Evolutionary conservation across 2,113 vertebrate species (phyloP).

Genomic region (Catharus fuscescens): DNA sequence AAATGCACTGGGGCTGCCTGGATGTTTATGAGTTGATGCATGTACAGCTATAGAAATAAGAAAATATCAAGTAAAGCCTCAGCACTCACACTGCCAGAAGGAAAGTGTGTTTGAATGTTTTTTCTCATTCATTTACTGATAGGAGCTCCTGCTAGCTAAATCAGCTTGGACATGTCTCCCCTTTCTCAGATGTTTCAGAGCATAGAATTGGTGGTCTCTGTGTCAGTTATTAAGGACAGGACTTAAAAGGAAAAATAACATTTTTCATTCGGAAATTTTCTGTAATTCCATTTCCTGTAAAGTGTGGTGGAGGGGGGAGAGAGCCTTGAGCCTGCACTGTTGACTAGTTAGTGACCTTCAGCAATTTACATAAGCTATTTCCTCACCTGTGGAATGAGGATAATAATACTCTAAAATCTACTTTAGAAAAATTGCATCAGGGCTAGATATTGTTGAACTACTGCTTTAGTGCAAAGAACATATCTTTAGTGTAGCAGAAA

Average conservation of each 20-base stretch:
- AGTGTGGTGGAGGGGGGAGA: neutral
- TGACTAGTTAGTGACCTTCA: slow-evolving; percentile 29
- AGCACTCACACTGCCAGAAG: neutral
- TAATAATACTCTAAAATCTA: slow-evolving; percentile 23
- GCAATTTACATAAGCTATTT: slow-evolving; percentile 49
- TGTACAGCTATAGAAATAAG: neutral
- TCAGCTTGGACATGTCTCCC: neutral
- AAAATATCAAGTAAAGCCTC: neutral
- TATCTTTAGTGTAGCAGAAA: neutral
- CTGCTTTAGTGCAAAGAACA: neutral
- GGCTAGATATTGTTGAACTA: neutral
- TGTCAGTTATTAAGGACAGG: neutral
- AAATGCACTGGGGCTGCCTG: neutral
- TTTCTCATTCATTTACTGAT: neutral
- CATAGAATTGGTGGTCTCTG: neutral
- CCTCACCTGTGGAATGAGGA: slow-evolving; percentile 33
- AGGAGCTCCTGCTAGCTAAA: neutral
- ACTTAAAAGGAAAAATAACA: neutral
- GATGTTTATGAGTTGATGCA: neutral
- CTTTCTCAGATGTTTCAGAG: neutral
- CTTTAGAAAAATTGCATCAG: neutral
- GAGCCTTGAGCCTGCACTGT: neutral
- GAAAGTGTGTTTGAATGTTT: neutral
- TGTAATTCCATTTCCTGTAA: neutral
- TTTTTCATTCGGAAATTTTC: slow-evolving; percentile 15